Evolutionary conservation across 1,140 invertebrate genomes (phyloP), one percentile per base, ranked within the genome.

Genomic region (Nephotettix cincticeps): DNA sequence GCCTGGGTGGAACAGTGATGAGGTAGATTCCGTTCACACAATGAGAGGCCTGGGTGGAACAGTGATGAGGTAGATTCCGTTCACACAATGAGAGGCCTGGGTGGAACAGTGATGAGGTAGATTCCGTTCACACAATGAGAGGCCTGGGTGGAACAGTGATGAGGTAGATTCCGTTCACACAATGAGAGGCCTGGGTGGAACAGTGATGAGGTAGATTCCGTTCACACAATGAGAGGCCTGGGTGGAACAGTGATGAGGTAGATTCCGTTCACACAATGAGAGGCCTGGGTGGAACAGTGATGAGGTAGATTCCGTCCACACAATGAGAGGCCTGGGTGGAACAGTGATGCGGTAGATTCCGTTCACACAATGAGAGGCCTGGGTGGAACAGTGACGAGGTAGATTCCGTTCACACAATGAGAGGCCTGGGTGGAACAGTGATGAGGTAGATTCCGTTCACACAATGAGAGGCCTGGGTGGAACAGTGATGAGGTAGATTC

Each of bases 111-210:
- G 47, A 51, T 51, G 47, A n/a, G 3, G 47, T 3, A 51, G 14
- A 51, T 51, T 51, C 47, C 19, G 47, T 21, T 51, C 47, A 51
- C n/a, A n/a, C n/a, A n/a, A n/a, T n/a, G n/a, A n/a, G n/a, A n/a
- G 47, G 21, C 3, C 47, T 2, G n/a, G 21, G 4, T 21, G 47
- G 3, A 51, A n/a, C 47, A n/a, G 47, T 51, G 47, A 51, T 51
- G 47, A n/a, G 3, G 47, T 3, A 51, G 14, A 51, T 51, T 51
- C 47, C 19, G 47, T 21, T 51, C 47, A 51, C n/a, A n/a, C n/a
- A n/a, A n/a, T n/a, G n/a, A n/a, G n/a, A n/a, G 47, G 21, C 3
- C 47, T 2, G n/a, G 21, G 4, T 21, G 47, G 3, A 51, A n/a
- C 47, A n/a, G 47, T 51, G 47, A 51, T 51, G 47, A n/a, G 3